Percentiles rank a stretch among this genome's conserved stretches.
Evolutionary conservation across 1,140 invertebrate genomes (phyloP).

Genomic region (Limonius californicus): DNA sequence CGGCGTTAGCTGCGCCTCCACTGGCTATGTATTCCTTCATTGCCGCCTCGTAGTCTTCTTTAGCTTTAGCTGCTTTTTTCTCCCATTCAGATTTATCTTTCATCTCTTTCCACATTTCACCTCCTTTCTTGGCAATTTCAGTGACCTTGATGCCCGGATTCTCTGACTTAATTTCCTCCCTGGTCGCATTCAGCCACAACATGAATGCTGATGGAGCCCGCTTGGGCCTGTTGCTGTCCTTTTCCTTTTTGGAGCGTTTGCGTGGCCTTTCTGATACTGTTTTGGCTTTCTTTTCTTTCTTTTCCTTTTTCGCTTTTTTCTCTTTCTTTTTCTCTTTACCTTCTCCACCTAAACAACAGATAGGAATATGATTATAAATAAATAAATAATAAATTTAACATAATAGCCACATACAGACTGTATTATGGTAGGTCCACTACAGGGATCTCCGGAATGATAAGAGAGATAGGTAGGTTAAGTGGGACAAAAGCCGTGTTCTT

Average conservation of each 20-base stretch:
- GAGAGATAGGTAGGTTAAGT: no score
- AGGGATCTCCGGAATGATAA: no score
- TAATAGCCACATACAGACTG: no score
- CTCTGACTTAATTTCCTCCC: slow-evolving; percentile 86
- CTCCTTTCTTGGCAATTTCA: slow-evolving; percentile 91
- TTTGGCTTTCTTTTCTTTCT: slow-evolving; percentile 57
- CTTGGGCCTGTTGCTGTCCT: slow-evolving; percentile 88
- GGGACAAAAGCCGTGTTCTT: no score
- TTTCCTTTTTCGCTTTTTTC: slow-evolving; percentile 54
- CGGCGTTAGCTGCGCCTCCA: slow-evolving; percentile 50
- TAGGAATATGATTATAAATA: no score
- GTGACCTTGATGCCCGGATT: slow-evolving; percentile 88
- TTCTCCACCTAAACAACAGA: no score
- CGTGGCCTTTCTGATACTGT: slow-evolving; percentile 69
- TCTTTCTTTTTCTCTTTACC: slow-evolving; percentile 54
- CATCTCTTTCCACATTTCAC: slow-evolving; percentile 92
- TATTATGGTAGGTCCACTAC: no score
- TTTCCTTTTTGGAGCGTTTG: slow-evolving; percentile 74
- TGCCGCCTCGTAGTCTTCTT: slow-evolving; percentile 78
- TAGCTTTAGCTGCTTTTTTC: slow-evolving; percentile 73
- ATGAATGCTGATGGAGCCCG: slow-evolving; percentile 90
- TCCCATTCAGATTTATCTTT: slow-evolving; percentile 93
- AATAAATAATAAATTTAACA: no score
- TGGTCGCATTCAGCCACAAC: slow-evolving; percentile 86
- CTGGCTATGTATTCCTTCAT: slow-evolving; percentile 85